A percentile compares a stretch with the other conserved stretches of the same genome.
phyloP scores from a whole-genome alignment of 2,113 vertebrate genomes.

The Hippocampus abdominalis region DNA sequence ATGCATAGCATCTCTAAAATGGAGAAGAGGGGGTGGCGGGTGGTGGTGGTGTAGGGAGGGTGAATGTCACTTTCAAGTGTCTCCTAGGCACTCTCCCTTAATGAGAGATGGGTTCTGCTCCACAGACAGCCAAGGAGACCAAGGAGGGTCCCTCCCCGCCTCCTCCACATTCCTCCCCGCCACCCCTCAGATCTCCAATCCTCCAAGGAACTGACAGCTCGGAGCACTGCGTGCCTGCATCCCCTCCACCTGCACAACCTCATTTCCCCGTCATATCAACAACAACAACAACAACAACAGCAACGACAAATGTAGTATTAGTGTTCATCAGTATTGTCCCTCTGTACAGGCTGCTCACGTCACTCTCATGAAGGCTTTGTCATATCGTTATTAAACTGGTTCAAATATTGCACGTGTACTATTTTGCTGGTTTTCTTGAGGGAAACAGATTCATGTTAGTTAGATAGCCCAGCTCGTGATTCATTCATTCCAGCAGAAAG shows the following conservation, averaged over 20 bases:
- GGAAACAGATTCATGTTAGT: slow-evolving; percentile 54
- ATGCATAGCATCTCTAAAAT: slow-evolving; percentile 74
- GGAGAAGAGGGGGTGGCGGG: slow-evolving; percentile 43
- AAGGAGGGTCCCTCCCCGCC: slow-evolving; percentile 67
- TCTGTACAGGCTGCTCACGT: slow-evolving; percentile 25
- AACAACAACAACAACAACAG: slow-evolving; percentile 41
- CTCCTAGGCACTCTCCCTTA: slow-evolving; percentile 76
- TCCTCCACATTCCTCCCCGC: slow-evolving; percentile 49
- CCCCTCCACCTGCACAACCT: slow-evolving; percentile 70
- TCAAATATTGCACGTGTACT: slow-evolving; percentile 20
- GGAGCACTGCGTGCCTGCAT: slow-evolving; percentile 53
- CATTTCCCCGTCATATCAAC: slow-evolving; percentile 61
- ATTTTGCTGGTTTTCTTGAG: slow-evolving; percentile 41
- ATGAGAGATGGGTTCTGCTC: slow-evolving; percentile 82
- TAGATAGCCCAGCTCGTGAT: slow-evolving; percentile 57
- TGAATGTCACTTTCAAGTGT: slow-evolving; percentile 81
- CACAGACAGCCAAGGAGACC: slow-evolving; percentile 76
- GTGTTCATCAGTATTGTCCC: slow-evolving; percentile 23
- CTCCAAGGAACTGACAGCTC: slow-evolving; percentile 68
- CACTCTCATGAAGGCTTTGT: slow-evolving; percentile 43
- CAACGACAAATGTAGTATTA: slow-evolving; percentile 55
- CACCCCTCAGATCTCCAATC: slow-evolving; percentile 68
- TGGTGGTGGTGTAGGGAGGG: slow-evolving; percentile 44
- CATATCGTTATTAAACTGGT: slow-evolving; percentile 4
- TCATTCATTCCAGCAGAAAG: slow-evolving; percentile 71